phyloP scores from a whole-genome alignment of 2,113 vertebrate genomes.

The Neogale vison region DNA sequence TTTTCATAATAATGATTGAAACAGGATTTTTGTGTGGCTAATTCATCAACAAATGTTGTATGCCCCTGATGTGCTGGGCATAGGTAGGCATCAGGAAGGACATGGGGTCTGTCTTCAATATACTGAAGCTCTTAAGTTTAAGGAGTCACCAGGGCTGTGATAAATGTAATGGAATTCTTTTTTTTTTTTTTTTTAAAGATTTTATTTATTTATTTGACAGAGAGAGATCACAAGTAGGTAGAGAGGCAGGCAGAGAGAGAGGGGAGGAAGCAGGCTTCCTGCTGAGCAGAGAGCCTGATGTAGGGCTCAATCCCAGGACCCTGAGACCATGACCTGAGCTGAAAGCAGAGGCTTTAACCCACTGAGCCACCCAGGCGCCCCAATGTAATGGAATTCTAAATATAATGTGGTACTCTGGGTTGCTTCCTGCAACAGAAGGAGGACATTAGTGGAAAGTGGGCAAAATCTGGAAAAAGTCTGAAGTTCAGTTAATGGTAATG shows the following conservation, averaged over 20 bases:
- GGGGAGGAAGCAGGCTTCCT: no score
- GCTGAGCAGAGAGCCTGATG: no score
- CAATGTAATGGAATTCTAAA: background rate
- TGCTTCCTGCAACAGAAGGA: background rate
- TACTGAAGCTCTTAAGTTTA: background rate
- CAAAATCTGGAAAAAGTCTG: background rate
- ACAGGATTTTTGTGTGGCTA: background rate
- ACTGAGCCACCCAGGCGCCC: no score
- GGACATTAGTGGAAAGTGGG: background rate
- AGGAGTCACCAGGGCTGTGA: background rate
- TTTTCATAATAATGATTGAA: slow-evolving; percentile 9
- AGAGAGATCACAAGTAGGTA: no score
- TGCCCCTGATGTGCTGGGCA: background rate
- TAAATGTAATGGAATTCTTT: background rate
- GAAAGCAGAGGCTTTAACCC: no score
- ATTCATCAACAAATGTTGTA: background rate
- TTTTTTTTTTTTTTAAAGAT: no score
- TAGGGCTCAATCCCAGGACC: no score
- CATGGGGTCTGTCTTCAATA: background rate
- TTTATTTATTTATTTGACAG: no score
- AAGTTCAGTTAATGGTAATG: background rate
- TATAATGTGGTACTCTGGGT: background rate
- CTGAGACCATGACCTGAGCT: no score
- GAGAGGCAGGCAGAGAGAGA: no score
- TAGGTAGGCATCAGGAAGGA: background rate